Conservation (phyloP, 2,888 invertebrate species). For the Pyrgus malvae region DNA sequence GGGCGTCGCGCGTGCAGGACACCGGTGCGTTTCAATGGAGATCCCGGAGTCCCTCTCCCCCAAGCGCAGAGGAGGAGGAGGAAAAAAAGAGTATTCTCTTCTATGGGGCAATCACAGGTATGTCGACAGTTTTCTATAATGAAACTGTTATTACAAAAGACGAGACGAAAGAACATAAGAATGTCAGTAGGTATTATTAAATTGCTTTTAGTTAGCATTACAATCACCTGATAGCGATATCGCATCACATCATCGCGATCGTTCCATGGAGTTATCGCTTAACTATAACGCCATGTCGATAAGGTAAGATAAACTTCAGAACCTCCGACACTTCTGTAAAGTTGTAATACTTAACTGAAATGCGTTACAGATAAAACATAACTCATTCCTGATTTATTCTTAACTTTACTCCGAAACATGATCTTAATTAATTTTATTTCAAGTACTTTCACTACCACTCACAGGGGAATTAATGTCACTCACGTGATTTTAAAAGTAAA, state of each 20-base stretch:
- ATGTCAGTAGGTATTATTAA: background rate
- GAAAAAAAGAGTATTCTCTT: too few relatives aligned
- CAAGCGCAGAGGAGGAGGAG: too few relatives aligned
- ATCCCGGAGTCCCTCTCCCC: too few relatives aligned
- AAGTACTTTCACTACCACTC: constrained; percentile 2
- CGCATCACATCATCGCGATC: constrained; percentile 3
- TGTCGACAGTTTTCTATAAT: too few relatives aligned
- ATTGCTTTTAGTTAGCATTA: background rate
- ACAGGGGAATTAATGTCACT: background rate
- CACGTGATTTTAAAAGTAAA: background rate
- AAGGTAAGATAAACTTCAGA: constrained; percentile 25
- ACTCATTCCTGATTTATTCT: background rate
- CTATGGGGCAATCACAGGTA: too few relatives aligned
- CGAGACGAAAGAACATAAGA: too few relatives aligned
- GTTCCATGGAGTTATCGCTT: constrained; percentile 1
- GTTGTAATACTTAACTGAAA: constrained; percentile 4
- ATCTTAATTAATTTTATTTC: background rate
- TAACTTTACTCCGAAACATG: too few relatives aligned
- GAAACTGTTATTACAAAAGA: background rate
- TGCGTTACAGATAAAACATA: background rate
- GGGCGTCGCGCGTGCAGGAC: too few relatives aligned
- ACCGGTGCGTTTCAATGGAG: too few relatives aligned
- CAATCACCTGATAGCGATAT: constrained; percentile 28
- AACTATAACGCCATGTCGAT: constrained; percentile 30
- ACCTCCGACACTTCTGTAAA: constrained; percentile 29